phyloP scores from a whole-genome alignment of 2,888 invertebrate genomes.

The Rhagophthalmus giganteus region DNA sequence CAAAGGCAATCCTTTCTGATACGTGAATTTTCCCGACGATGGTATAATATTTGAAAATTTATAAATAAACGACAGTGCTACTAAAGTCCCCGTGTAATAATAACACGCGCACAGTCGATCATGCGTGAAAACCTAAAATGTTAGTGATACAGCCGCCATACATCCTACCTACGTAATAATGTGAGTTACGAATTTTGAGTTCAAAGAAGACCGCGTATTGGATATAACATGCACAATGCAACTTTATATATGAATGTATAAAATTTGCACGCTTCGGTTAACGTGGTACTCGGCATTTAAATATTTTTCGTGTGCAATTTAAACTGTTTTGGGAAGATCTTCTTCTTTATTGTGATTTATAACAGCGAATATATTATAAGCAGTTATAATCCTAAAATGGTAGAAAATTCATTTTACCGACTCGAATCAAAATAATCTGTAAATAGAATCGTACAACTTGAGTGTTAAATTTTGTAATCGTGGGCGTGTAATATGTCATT shows the following conservation, averaged over 20 bases:
- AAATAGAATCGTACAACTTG: slow-evolving; percentile 16
- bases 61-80: too few species aligned
- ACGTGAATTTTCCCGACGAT: slow-evolving; percentile 1
- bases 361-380: too few species aligned
- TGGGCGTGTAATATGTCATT: slow-evolving; percentile 41
- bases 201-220: slow-evolving; percentile 49
- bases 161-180: slow-evolving; percentile 37
- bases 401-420: not conserved
- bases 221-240: slow-evolving; percentile 49
- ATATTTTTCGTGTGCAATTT: slow-evolving; percentile 43
- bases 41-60: not conserved
- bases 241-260: slow-evolving; percentile 53
- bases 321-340: slow-evolving; percentile 7
- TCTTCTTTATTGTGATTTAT: slow-evolving; percentile 4
- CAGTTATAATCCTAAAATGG: too few species aligned
- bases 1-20: slow-evolving; percentile 26
- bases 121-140: slow-evolving; percentile 15
- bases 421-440: slow-evolving; percentile 11
- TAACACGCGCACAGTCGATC: too few species aligned
- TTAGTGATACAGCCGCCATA: slow-evolving; percentile 7
- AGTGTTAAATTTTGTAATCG: slow-evolving; percentile 44
- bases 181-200: slow-evolving; percentile 45
- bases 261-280: slow-evolving; percentile 52
- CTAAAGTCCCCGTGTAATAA: too few species aligned
- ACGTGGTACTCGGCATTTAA: slow-evolving; percentile 50